A percentile compares a stretch with the other conserved stretches of the same genome.
These are phyloP conservation scores for Vultur gryphus DNA, from an alignment of 2,797 vertebrate species.

Conservation along the genomic window DNA sequence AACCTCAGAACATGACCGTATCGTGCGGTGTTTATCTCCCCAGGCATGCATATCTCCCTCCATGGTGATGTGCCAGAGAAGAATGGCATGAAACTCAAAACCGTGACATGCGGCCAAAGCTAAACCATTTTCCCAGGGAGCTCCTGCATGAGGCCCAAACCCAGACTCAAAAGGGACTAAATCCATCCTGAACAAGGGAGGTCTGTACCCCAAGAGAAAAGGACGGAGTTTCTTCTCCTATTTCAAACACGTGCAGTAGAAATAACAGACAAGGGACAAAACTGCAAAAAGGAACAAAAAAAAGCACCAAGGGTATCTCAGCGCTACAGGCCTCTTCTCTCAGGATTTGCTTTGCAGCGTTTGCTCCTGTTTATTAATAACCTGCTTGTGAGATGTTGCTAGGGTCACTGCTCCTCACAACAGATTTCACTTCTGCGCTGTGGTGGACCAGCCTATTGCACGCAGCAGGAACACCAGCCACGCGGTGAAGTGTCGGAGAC, in stretches of 20 bases:
- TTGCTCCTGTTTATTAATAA: background rate
- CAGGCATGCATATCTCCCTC: background rate
- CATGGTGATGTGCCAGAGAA: background rate
- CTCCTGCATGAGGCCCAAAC: background rate
- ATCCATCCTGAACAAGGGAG: background rate
- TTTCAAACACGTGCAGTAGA: background rate
- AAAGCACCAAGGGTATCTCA: background rate
- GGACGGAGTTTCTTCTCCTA: background rate
- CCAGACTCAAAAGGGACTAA: background rate
- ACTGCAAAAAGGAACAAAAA: background rate
- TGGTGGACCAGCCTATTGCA: background rate
- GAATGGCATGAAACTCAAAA: background rate
- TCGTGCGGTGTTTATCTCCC: background rate
- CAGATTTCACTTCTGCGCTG: too few species aligned
- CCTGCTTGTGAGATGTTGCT: background rate
- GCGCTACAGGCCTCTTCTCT: too few species aligned
- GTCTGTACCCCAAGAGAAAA: background rate
- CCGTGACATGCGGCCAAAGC: accelerated
- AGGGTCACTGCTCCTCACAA: background rate
- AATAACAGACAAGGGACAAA: background rate
- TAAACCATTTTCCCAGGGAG: background rate
- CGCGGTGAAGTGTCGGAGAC: accelerated
- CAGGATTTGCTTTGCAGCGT: background rate
- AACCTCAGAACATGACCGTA: accelerated
- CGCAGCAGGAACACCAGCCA: background rate